phyloP scores from a whole-genome alignment of 2,113 vertebrate genomes.

The Istiophorus platypterus region DNA sequence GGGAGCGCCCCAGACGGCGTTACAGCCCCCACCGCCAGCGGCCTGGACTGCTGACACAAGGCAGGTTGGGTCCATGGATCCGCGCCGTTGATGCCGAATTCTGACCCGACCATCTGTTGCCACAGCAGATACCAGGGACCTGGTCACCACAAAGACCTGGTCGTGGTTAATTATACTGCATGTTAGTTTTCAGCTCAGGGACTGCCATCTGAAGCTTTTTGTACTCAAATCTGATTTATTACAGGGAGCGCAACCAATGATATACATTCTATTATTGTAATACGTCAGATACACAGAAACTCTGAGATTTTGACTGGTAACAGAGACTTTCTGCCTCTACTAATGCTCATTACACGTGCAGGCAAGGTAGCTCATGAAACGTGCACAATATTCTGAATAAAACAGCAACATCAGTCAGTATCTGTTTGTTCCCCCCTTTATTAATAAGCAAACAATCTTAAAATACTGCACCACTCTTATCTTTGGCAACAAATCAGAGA shows the following conservation, averaged over 20 bases:
- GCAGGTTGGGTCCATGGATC: too few species aligned
- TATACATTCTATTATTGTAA: neutral
- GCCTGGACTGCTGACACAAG: too few species aligned
- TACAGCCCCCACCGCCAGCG: too few species aligned
- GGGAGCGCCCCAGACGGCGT: too few species aligned
- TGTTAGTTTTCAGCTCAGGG: too few species aligned
- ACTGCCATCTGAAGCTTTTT: too few species aligned
- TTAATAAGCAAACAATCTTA: conserved; percentile 44
- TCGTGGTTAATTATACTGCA: too few species aligned
- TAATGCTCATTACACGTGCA: conserved; percentile 52
- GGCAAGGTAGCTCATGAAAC: neutral
- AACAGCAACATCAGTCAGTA: conserved; percentile 40
- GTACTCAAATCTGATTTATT: neutral
- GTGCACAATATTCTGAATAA: conserved; percentile 25
- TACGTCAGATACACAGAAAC: neutral
- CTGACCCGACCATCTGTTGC: too few species aligned
- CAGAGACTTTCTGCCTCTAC: neutral
- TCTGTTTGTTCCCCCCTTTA: conserved; percentile 48
- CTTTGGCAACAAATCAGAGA: conserved; percentile 64
- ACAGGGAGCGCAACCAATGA: too few species aligned
- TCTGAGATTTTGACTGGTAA: neutral
- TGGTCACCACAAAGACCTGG: too few species aligned
- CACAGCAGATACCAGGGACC: too few species aligned
- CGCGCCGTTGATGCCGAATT: too few species aligned
- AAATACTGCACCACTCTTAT: conserved; percentile 51